Evolutionary conservation across 2,888 invertebrate genomes (phyloP).

Genomic region (Myopa testacea): DNA sequence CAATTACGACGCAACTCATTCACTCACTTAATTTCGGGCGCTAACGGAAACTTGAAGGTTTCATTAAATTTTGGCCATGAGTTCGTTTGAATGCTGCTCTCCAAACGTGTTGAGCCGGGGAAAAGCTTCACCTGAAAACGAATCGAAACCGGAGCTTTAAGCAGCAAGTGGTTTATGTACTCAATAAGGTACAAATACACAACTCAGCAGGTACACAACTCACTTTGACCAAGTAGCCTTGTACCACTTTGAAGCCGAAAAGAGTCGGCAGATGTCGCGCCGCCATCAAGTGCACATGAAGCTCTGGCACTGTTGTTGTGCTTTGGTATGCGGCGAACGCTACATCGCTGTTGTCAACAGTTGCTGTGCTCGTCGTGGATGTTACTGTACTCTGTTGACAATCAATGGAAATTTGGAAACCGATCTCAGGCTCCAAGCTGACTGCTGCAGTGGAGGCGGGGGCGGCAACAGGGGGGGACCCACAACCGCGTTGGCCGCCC

Average conservation of each 20-base stretch:
- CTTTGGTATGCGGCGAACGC: no score
- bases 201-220: slow-evolving; percentile 30
- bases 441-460: no score
- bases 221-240: slow-evolving; percentile 86
- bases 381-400: no score
- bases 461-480: no score
- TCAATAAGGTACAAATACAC: neutral
- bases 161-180: neutral
- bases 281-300: slow-evolving; percentile 73
- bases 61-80: slow-evolving; percentile 86
- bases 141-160: neutral
- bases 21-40: slow-evolving; percentile 67
- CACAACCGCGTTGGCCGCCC: no score
- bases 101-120: slow-evolving; percentile 81
- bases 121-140: slow-evolving; percentile 77
- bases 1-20: neutral
- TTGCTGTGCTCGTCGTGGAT: no score
- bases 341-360: no score
- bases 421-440: no score
- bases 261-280: slow-evolving; percentile 82
- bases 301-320: no score
- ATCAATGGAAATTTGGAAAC: no score
- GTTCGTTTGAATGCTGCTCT: slow-evolving; percentile 79
- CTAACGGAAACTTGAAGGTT: slow-evolving; percentile 78
- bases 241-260: slow-evolving; percentile 80